These are phyloP conservation scores for Matsumurasca onukii DNA, from an alignment of 1,140 invertebrate species.

Conservation along the genomic window DNA sequence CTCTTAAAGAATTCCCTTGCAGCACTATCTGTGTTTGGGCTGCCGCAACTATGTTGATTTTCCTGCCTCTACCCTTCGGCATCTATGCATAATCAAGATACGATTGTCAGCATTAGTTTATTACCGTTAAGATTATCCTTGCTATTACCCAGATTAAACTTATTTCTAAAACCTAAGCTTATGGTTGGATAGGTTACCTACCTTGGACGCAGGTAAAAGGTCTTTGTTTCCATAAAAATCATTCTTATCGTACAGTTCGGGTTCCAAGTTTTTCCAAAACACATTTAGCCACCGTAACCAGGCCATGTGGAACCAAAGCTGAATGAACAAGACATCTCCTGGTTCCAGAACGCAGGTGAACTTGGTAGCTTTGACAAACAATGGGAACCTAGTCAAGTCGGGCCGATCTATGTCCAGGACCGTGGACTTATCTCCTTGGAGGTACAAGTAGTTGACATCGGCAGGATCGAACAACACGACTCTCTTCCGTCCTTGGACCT, in stretches of 20 bases:
- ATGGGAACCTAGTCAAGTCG: conserved; percentile 53
- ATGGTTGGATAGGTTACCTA: conserved; percentile 33
- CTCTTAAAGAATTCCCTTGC: no score
- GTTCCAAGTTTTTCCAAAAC: conserved; percentile 58
- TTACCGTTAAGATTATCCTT: no score
- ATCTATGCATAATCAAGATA: no score
- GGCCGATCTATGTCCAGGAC: conserved; percentile 59
- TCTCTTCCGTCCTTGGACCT: conserved; percentile 55
- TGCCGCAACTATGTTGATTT: no score
- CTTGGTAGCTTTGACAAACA: conserved; percentile 49
- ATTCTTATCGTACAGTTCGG: conserved; percentile 54
- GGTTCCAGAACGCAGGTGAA: conserved; percentile 52
- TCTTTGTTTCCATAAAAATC: conserved; percentile 63
- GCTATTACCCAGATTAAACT: no score
- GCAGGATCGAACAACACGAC: conserved; percentile 56
- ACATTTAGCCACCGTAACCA: no score
- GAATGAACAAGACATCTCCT: conserved; percentile 63
- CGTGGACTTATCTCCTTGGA: conserved; percentile 60
- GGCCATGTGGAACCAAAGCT: conserved; percentile 64
- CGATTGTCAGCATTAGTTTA: no score
- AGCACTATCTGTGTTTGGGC: no score
- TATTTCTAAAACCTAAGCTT: no score
- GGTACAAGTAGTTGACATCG: conserved; percentile 56
- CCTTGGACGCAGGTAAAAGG: conserved; percentile 49
- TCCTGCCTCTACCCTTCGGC: no score